phyloP scores from a whole-genome alignment of 2,888 invertebrate species.

The Dugesia japonica region DNA sequence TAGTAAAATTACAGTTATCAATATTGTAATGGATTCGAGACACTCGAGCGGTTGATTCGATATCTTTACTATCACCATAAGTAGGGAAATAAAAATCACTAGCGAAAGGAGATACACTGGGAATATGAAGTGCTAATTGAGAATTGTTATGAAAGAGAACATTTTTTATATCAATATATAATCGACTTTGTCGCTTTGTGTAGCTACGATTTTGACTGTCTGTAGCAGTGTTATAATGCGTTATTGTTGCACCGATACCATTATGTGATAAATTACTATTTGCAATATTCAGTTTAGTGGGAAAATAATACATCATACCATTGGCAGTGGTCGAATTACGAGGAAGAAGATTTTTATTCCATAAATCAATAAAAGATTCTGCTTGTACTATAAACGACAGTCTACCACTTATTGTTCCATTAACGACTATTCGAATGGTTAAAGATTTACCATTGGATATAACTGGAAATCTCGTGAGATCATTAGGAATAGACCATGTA shows the following conservation, averaged over 20 bases:
- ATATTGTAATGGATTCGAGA: constrained; percentile 76
- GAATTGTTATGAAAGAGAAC: constrained; percentile 37
- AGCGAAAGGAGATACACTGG: constrained; percentile 43
- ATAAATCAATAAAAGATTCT: neutral
- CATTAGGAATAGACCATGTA: constrained; percentile 54
- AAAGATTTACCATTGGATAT: constrained; percentile 55
- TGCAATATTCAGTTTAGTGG: neutral
- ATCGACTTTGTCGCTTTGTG: constrained; percentile 37
- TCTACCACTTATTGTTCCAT: constrained; percentile 41
- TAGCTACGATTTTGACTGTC: constrained; percentile 44
- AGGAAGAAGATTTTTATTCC: neutral
- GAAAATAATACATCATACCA: constrained; percentile 23
- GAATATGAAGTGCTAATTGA: constrained; percentile 43
- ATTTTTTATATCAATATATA: neutral
- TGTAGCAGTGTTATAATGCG: constrained; percentile 47
- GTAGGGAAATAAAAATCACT: constrained; percentile 44
- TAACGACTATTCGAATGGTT: constrained; percentile 42
- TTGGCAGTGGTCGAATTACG: neutral
- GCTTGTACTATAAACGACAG: constrained; percentile 41
- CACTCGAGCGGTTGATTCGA: constrained; percentile 59
- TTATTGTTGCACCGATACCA: constrained; percentile 41
- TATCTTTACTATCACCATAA: constrained; percentile 39
- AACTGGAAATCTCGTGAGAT: constrained; percentile 58
- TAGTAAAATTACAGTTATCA: constrained; percentile 65
- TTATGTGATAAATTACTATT: constrained; percentile 24